A percentile compares a stretch with the other conserved stretches of the same genome.
phyloP scores from a whole-genome alignment of 1,140 invertebrate genomes.

The Reticulitermes speratus region DNA sequence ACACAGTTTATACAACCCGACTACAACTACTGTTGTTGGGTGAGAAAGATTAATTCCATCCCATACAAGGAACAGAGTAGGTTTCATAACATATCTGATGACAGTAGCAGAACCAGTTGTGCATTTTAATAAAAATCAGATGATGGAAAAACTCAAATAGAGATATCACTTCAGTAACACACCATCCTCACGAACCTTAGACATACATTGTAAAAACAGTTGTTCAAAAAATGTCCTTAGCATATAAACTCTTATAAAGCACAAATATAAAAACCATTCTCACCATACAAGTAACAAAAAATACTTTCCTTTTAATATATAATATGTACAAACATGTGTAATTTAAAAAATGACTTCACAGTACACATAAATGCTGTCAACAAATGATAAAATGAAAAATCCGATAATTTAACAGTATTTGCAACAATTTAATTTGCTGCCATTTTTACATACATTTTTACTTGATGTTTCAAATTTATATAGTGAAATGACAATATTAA shows the following conservation, averaged over 20 bases:
- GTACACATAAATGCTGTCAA: background rate
- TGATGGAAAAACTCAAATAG: too few relatives aligned
- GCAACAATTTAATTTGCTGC: background rate
- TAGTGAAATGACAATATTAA: too few relatives aligned
- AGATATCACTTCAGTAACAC: too few relatives aligned
- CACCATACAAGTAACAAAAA: background rate
- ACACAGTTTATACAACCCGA: too few relatives aligned
- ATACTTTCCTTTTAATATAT: slow-evolving; percentile 1
- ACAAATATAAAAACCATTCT: slow-evolving; percentile 1
- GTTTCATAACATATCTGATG: too few relatives aligned
- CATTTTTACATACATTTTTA: background rate
- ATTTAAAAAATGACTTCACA: background rate
- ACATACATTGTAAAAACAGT: background rate
- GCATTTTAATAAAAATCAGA: too few relatives aligned
- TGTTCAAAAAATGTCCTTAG: slow-evolving; percentile 13
- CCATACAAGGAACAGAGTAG: too few relatives aligned
- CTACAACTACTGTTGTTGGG: too few relatives aligned
- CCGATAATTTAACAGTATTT: background rate
- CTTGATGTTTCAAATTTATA: too few relatives aligned
- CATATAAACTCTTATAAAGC: background rate
- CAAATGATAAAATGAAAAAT: background rate
- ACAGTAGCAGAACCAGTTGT: too few relatives aligned
- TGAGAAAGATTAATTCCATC: too few relatives aligned
- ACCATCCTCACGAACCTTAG: too few relatives aligned
- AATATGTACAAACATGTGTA: background rate